Conservation (phyloP, 2,888 invertebrate species). For the Gastracanthus pulcherrimus region DNA sequence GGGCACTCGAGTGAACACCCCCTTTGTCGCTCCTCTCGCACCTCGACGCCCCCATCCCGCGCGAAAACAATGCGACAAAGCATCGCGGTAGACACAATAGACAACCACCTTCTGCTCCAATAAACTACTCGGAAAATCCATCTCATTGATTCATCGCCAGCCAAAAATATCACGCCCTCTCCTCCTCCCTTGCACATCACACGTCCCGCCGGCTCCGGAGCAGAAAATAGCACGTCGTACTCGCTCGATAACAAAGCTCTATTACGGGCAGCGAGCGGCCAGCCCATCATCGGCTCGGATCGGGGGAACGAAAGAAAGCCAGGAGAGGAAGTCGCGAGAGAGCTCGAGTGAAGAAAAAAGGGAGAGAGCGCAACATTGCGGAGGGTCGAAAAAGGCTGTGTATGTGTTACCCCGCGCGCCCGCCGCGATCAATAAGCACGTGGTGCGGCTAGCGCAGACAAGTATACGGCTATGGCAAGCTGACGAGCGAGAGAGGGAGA, state of each 20-base stretch:
- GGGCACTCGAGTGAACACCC: not conserved
- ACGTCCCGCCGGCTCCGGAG: too few species aligned
- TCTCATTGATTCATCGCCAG: not conserved
- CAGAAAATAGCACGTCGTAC: too few species aligned
- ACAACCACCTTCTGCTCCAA: too few species aligned
- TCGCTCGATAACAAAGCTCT: too few species aligned
- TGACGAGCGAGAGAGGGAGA: not conserved
- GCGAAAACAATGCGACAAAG: not conserved
- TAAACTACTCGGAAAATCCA: not conserved
- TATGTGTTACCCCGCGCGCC: not conserved
- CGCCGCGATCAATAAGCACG: constrained; percentile 52
- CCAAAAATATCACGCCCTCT: too few species aligned
- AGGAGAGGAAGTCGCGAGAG: not conserved
- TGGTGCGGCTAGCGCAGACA: constrained; percentile 12
- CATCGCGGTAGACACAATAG: too few species aligned
- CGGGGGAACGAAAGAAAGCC: not conserved
- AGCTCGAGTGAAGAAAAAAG: not conserved
- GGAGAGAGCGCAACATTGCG: not conserved
- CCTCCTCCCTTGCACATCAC: too few species aligned
- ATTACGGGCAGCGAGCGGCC: too few species aligned
- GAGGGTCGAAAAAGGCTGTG: constrained; percentile 13
- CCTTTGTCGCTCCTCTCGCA: not conserved
- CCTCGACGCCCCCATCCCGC: not conserved
- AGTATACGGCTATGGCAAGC: not conserved
- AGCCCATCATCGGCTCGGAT: too few species aligned